Evolutionary conservation across 53 echinoderm and acorn worm genomes (phyloP), one percentile per base, ranked within the genome.

Genomic region (Echinometra lucunter): DNA sequence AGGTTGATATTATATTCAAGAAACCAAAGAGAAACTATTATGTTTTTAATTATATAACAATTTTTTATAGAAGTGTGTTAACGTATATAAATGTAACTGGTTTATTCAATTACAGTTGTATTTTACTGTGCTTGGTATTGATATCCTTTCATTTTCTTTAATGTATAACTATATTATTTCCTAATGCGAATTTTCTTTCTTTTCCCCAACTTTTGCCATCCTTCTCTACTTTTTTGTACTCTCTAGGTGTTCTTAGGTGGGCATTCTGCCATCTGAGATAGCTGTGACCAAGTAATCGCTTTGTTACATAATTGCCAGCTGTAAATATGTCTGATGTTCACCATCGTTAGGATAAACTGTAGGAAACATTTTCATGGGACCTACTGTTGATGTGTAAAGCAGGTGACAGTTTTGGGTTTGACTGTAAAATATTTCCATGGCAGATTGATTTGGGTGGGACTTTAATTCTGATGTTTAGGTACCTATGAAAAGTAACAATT

Each of bases 141-240:
- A 32, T 28, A 69, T 32, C 30, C 12, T 34, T 10, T 69, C 30
- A 69, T 15, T 32, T 69, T 30, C 69, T 12, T 11, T 13, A 69
- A 69, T 69, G 30, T 1, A 12, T 6, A 49, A 11, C 28, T 85
- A 11, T 47, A 18, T 49, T 85, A 85, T 49, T 27, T 89, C 58
- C 32, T 85, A 85, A 85, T 47, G 21, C 13, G 9, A 6, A 18
- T 89, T 89, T 89, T 89, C 60, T 89, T 25, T 89, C 89, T 89
- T 89, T 60, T 89, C 60, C 81, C 89, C 89, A 89, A 35, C 40
- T 37, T 89, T 89, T 89, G 89, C 60, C 58, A 89, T 30, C 57
- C 63, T 49, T 85, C 28, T 85, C 85, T 28, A 85, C 74, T 81
- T 44, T 85, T 78, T 78, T 78, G 7, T 1, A 78, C 38, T 85